Percentiles rank a stretch among this genome's conserved stretches.
Evolutionary conservation across 2,888 invertebrate genomes (phyloP).

Genomic region (Ochropacha duplaris): DNA sequence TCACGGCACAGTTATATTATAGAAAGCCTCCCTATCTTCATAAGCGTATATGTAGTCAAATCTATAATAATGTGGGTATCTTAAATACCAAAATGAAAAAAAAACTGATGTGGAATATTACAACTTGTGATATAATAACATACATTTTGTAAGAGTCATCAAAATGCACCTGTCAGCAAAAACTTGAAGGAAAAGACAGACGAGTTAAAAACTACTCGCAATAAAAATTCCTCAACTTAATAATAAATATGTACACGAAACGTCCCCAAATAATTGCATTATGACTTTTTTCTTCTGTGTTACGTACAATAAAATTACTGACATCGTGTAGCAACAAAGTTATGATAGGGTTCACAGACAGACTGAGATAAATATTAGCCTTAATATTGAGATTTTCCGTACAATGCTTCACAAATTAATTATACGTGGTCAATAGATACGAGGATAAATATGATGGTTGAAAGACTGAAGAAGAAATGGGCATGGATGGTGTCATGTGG

Average conservation of each 20-base stretch:
- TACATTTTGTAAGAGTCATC: neutral
- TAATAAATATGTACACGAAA: constrained; percentile 30
- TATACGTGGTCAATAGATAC: no score
- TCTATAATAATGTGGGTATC: no score
- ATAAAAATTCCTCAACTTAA: constrained; percentile 30
- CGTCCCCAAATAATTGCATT: constrained; percentile 32
- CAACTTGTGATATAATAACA: neutral
- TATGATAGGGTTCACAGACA: neutral
- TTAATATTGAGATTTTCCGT: neutral
- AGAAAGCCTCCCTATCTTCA: no score
- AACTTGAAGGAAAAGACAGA: neutral
- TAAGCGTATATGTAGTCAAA: no score
- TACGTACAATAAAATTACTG: constrained; percentile 10
- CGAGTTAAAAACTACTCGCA: constrained; percentile 13
- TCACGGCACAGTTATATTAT: no score
- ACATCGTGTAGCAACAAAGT: neutral
- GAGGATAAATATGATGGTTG: no score
- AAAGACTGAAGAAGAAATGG: no score
- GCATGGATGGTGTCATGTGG: no score
- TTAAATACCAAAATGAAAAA: no score
- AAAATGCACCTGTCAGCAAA: neutral
- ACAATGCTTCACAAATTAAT: neutral
- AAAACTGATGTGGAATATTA: neutral
- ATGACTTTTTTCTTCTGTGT: constrained; percentile 15
- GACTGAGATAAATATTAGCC: no score